Percentiles rank a stretch among this genome's conserved stretches.
Conservation (phyloP, 1,140 invertebrate species). For the Theocolax elegans region DNA sequence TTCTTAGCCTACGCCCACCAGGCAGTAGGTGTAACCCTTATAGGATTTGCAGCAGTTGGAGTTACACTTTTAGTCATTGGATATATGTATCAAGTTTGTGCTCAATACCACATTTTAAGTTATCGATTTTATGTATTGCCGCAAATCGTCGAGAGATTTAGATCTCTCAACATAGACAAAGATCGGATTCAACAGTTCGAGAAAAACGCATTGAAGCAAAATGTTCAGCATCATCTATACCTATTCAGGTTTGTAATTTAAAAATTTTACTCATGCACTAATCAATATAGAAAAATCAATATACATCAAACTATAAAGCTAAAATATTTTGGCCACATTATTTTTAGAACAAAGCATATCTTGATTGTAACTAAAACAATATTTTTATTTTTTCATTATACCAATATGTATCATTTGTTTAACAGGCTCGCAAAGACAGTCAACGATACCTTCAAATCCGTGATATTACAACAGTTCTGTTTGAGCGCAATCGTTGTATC, state of each 20-base stretch:
- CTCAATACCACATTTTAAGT: slow-evolving; percentile 13
- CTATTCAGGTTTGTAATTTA: slow-evolving; percentile 13
- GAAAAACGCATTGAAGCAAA: background rate
- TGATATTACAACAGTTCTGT: slow-evolving; percentile 20
- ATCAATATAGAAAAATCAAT: too few species aligned
- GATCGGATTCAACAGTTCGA: background rate
- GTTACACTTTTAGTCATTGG: slow-evolving; percentile 11
- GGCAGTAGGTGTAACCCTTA: background rate
- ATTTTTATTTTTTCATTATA: too few species aligned
- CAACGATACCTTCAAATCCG: background rate
- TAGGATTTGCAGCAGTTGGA: slow-evolving; percentile 1
- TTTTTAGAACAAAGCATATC: too few species aligned
- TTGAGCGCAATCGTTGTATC: slow-evolving; percentile 19
- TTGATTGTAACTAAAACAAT: too few species aligned
- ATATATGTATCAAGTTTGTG: slow-evolving; percentile 21
- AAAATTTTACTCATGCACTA: too few species aligned
- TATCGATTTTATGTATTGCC: slow-evolving; percentile 1
- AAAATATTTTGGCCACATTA: too few species aligned
- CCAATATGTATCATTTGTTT: too few species aligned
- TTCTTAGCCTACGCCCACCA: slow-evolving; percentile 8
- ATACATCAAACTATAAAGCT: too few species aligned
- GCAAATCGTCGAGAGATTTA: background rate
- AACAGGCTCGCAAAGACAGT: background rate
- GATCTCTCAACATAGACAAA: background rate
- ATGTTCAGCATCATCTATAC: slow-evolving; percentile 13